Evolutionary conservation across 1,140 invertebrate species (phyloP).

Genomic region (Penaeus indicus): DNA sequence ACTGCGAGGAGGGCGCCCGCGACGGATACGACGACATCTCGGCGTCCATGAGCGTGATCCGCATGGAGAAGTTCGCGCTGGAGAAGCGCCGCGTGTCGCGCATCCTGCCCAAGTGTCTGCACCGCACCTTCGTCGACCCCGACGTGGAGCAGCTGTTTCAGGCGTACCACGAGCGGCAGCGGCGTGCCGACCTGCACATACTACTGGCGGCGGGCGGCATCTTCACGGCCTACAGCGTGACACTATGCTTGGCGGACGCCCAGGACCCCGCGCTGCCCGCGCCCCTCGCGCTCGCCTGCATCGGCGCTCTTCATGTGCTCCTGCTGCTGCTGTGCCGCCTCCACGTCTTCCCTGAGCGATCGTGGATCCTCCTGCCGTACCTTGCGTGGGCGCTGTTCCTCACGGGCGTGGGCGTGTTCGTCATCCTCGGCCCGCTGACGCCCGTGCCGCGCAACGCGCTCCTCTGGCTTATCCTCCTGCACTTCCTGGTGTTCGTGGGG

Average conservation of each 20-base stretch:
- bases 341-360: constrained; percentile 51
- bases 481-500: constrained; percentile 55
- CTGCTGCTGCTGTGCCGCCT: constrained; percentile 47
- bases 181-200: constrained; percentile 51
- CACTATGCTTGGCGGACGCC: constrained; percentile 13
- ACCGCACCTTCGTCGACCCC: constrained; percentile 61
- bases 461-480: constrained; percentile 55
- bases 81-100: constrained; percentile 58
- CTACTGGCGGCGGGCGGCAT: constrained; percentile 45
- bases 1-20: background rate
- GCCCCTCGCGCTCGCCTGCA: constrained; percentile 5
- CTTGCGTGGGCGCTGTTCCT: constrained; percentile 45
- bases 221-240: constrained; percentile 31
- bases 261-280: constrained; percentile 2
- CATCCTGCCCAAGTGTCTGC: constrained; percentile 54
- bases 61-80: constrained; percentile 62
- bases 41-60: constrained; percentile 59
- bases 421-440: constrained; percentile 37
- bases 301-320: constrained; percentile 26
- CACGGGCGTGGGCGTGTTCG: constrained; percentile 39
- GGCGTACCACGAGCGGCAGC: constrained; percentile 57
- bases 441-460: constrained; percentile 50
- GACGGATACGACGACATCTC: constrained; percentile 52
- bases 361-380: constrained; percentile 58
- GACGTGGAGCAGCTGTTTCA: constrained; percentile 61